phyloP scores from a whole-genome alignment of 1,140 invertebrate species.

The Ceratina japonica region DNA sequence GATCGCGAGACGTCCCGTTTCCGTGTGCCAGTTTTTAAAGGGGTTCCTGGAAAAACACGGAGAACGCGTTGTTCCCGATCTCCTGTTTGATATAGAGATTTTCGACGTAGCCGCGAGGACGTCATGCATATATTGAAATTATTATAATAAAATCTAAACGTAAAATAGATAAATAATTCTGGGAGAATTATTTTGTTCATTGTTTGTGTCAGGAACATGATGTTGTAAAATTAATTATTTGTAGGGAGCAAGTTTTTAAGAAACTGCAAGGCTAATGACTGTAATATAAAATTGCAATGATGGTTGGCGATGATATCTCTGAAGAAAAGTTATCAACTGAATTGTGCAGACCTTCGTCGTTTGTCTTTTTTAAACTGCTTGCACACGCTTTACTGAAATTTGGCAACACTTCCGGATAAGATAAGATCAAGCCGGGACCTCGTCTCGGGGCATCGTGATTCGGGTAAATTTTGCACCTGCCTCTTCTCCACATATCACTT shows the following conservation, averaged over 20 bases:
- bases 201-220: too few species aligned
- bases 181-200: too few species aligned
- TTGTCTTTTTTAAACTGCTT: background rate
- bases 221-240: background rate
- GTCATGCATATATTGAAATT: background rate
- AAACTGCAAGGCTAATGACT: too few species aligned
- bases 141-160: background rate
- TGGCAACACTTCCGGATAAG: background rate
- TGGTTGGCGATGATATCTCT: too few species aligned
- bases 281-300: too few species aligned
- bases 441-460: too few species aligned
- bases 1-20: slow-evolving; percentile 17
- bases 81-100: background rate
- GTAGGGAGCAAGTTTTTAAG: background rate
- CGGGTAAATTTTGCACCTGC: too few species aligned
- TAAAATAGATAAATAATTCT: too few species aligned
- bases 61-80: background rate
- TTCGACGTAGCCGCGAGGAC: background rate
- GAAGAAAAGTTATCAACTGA: too few species aligned
- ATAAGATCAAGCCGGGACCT: background rate
- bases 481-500: background rate
- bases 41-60: slow-evolving; percentile 11
- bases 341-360: background rate
- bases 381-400: background rate
- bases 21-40: background rate